phyloP scores from a whole-genome alignment of 2,888 invertebrate species.

The Clanis bilineata region DNA sequence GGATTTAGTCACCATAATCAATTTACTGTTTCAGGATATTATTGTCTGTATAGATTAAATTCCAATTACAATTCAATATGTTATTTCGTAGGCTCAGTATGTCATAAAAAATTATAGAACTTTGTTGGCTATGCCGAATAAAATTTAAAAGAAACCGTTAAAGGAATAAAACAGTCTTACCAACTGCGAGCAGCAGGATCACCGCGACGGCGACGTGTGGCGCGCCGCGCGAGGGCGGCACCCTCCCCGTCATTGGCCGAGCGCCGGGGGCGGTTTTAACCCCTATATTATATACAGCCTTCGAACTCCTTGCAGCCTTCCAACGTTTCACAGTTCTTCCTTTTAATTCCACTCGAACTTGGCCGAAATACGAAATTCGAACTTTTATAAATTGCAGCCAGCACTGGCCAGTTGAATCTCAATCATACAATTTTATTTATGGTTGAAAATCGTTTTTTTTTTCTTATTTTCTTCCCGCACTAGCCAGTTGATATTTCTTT shows the following conservation, averaged over 20 bases:
- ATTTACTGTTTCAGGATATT: too few relatives aligned
- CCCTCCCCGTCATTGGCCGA: slow-evolving; percentile 73
- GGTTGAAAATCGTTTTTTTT: too few relatives aligned
- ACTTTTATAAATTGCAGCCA: neutral
- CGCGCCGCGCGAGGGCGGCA: slow-evolving; percentile 67
- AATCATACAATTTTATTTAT: neutral
- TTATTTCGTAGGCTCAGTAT: neutral
- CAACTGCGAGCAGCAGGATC: slow-evolving; percentile 56
- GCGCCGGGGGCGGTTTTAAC: slow-evolving; percentile 59
- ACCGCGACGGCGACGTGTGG: slow-evolving; percentile 48
- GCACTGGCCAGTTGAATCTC: neutral
- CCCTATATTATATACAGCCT: slow-evolving; percentile 32
- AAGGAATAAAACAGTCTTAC: slow-evolving; percentile 52
- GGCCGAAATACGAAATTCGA: neutral
- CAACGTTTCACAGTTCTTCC: slow-evolving; percentile 19
- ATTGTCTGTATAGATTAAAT: too few relatives aligned
- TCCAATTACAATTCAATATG: too few relatives aligned
- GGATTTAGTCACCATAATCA: too few relatives aligned
- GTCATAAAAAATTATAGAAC: too few relatives aligned
- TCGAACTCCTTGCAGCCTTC: slow-evolving; percentile 30
- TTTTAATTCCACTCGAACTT: slow-evolving; percentile 14
- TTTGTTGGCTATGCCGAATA: neutral
- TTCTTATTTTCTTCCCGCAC: too few relatives aligned
- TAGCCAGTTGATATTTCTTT: neutral
- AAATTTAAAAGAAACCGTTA: slow-evolving; percentile 8